Percentiles rank a stretch among this genome's conserved stretches.
Evolutionary conservation across 2,797 vertebrate species (phyloP).

Genomic region (Nannoperca obscura): DNA sequence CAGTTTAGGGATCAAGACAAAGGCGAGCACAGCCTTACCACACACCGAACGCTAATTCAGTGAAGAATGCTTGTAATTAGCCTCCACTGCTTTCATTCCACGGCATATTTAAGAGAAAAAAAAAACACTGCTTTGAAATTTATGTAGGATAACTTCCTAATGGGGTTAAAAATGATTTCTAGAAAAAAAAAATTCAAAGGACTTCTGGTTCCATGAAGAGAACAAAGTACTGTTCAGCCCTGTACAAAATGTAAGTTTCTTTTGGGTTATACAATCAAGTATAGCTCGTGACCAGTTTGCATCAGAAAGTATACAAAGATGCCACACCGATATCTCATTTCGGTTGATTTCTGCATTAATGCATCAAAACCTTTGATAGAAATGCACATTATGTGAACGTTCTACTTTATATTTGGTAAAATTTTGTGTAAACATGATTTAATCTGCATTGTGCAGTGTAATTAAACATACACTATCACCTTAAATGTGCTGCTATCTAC

Average conservation of each 20-base stretch:
- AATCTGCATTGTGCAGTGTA: conserved; percentile 9
- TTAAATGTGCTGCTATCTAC: background rate
- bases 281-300: conserved; percentile 44
- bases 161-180: conserved; percentile 84
- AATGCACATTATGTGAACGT: background rate
- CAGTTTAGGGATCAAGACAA: conserved; percentile 94
- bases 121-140: conserved; percentile 89
- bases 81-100: conserved; percentile 90
- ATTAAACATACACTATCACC: background rate
- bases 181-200: conserved; percentile 37
- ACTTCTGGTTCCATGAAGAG: conserved; percentile 65
- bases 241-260: conserved; percentile 44
- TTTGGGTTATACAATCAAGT: conserved; percentile 55
- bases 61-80: conserved; percentile 98
- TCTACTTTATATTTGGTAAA: background rate
- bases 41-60: conserved; percentile 96
- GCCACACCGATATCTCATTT: conserved; percentile 13
- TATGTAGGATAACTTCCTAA: conserved; percentile 91
- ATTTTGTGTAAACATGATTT: background rate
- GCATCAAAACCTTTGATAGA: background rate
- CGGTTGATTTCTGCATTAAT: background rate
- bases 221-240: conserved; percentile 63
- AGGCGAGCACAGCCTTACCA: conserved; percentile 91
- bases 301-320: conserved; percentile 34
- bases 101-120: conserved; percentile 87